These are phyloP conservation scores for Cromileptes altivelis DNA, from an alignment of 2,113 vertebrate genomes.

Conservation along the genomic window DNA sequence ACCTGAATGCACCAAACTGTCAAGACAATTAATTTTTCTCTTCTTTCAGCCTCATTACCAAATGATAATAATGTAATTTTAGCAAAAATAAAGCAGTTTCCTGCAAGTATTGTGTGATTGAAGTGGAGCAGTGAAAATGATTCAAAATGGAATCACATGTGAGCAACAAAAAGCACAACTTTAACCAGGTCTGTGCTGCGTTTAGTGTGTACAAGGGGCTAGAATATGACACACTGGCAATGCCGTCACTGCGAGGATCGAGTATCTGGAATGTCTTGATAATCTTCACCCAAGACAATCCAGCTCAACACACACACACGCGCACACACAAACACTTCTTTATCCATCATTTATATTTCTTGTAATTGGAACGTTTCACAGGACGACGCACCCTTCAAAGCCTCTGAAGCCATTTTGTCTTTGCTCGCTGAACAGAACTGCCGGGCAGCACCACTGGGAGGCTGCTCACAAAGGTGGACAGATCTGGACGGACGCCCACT, in stretches of 20 bases:
- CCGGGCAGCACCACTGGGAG: constrained; percentile 19
- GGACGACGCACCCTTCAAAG: constrained; percentile 18
- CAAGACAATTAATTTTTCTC: neutral
- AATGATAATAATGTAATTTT: neutral
- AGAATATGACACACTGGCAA: neutral
- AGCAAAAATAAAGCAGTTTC: neutral
- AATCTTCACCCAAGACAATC: neutral
- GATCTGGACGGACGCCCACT: constrained; percentile 69
- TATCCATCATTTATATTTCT: constrained; percentile 25
- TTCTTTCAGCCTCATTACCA: constrained; percentile 2
- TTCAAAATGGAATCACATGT: neutral
- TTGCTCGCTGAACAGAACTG: constrained; percentile 31
- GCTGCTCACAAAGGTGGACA: constrained; percentile 48
- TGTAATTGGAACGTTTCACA: constrained; percentile 25
- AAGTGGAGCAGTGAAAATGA: neutral
- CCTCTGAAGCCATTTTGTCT: constrained; percentile 59
- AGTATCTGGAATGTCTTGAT: neutral
- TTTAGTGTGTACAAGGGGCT: neutral
- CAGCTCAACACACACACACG: constrained; percentile 4
- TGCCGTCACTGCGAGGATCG: neutral
- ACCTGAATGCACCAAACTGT: constrained; percentile 6
- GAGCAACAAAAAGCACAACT: neutral
- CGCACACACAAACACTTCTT: neutral
- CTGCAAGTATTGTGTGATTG: neutral
- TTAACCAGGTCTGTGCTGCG: neutral